Evolutionary conservation across 2,113 vertebrate species (phyloP), one percentile per base, ranked within the genome.

Genomic region (Neoarius graeffei): DNA sequence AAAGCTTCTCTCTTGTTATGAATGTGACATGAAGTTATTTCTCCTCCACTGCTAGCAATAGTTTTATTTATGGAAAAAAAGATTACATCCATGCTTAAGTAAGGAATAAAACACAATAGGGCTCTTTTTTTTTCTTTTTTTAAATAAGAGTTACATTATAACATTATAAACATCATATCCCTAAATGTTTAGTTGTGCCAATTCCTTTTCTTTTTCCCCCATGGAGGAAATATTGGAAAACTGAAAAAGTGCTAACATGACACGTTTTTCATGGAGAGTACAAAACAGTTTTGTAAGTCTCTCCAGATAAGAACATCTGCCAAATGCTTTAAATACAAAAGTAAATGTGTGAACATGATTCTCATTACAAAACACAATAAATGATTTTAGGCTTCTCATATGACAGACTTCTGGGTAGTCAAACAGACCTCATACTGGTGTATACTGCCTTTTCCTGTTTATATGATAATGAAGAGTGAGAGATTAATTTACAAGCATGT

Each of bases 401-500:
- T 74, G 20, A 50, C 42, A 20, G 42, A 52, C 9, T 25, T 76
- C 11, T 54, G 1, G 17, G 35, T 19, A 74, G 71, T 4, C 71
- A 48, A 74, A 74, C 4, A 74, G 7, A 74, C 71, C 71, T 74
- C 71, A 42, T 73, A 42, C 17, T 20, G 71, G 71, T 19, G 48
- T 52, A 77, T 77, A 17, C 23, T 25, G 23, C 20, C 11, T 77
- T n/a, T 77, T 77, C 23, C 67, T 54, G 17, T 84, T 66, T 52
- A 81, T 81, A 52, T 74, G 48, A 9, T 74, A 82, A 83, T 52
- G n/a, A 25, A 50, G 74, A 23, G 19, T 27, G 66, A 66, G 80
- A 84, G 69, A 50, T 81, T 71, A n/a, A 59, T 42, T 81, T 86
- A 76, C 48, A 56, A 23, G 30, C 52, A 83, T 66, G 25, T 15